Evolutionary conservation across 2,888 invertebrate species (phyloP).

Genomic region (Allolobophora icterica): DNA sequence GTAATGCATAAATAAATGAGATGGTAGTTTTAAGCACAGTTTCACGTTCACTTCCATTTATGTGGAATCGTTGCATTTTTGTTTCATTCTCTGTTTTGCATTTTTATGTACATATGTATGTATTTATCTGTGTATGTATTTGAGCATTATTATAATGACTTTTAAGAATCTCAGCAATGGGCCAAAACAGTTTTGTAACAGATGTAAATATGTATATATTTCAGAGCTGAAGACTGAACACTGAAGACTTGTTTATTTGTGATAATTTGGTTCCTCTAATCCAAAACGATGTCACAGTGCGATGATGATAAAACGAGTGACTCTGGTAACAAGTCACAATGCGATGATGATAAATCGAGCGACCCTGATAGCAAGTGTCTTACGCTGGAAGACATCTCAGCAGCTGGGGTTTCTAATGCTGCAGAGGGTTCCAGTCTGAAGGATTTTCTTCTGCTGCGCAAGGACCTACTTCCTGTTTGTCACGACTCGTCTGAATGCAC

Average conservation of each 20-base stretch:
- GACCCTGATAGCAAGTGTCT: constrained; percentile 20
- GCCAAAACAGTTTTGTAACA: too few relatives aligned
- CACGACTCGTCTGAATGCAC: constrained; percentile 42
- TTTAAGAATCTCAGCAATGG: neutral
- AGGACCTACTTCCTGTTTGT: constrained; percentile 41
- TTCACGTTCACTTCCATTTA: too few relatives aligned
- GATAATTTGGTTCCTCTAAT: neutral
- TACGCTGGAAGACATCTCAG: constrained; percentile 5
- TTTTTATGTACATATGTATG: too few relatives aligned
- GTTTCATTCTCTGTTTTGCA: too few relatives aligned
- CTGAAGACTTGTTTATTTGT: neutral
- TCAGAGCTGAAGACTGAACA: constrained; percentile 1
- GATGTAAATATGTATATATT: neutral
- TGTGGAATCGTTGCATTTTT: too few relatives aligned
- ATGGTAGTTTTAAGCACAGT: too few relatives aligned
- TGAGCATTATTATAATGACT: neutral
- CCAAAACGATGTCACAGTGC: neutral
- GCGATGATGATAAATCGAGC: neutral
- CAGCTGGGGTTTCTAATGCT: neutral
- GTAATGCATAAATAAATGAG: too few relatives aligned
- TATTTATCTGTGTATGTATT: too few relatives aligned
- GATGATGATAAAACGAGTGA: neutral
- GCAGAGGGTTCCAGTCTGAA: neutral
- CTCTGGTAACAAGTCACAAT: neutral
- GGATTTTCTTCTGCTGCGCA: constrained; percentile 12